Evolutionary conservation across 2,113 vertebrate genomes (phyloP), one percentile per base, ranked within the genome.

Genomic region (Silurus meridionalis): DNA sequence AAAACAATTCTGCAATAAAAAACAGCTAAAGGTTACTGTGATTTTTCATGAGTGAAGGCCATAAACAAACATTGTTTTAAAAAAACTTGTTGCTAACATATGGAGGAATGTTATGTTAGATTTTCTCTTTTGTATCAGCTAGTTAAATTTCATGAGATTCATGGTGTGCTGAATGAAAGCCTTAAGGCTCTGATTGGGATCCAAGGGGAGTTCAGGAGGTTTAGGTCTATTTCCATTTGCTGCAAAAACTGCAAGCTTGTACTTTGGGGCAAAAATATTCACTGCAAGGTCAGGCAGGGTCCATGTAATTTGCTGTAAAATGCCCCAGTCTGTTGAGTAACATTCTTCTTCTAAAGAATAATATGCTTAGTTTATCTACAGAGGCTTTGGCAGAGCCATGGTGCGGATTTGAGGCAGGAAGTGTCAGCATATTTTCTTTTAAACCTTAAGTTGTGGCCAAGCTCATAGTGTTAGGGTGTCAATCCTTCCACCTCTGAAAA

Each of bases 401-500:
- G 60, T 88, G 66, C 10, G 77, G 64, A 85, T 75, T 80, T 88
- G 84, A 90, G 78, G 86, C 87, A 85, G 50, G 80, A 80, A 79
- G 84, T 85, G 87, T 93, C 91, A 92, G 90, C 91, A 90, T 80
- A 90, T 89, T 89, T 58, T 81, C 48, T 2, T 50, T 83, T 72
- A 71, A 88, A 81, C 87, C 84, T 85, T 90, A 55, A 80, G 60
- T 78, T 53, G 15, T 8, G 58, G 48, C 83, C 60, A 53, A 71
- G 82, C 66, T 48, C 66, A 61, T 72, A 85, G 48, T 85, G 58
- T 48, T 60, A 77, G 48, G 28, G 83, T 13, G 7, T 50, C 77
- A 81, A 21, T 61, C 85, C 79, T 52, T 66, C 7, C 78, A 55
- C 25, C 52, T 82, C 75, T 63, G 77, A 67, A 63, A 61, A 85